Percentiles rank a stretch among this genome's conserved stretches.
phyloP scores from a whole-genome alignment of 2,797 vertebrate species.

The Psittacula derbiana region DNA sequence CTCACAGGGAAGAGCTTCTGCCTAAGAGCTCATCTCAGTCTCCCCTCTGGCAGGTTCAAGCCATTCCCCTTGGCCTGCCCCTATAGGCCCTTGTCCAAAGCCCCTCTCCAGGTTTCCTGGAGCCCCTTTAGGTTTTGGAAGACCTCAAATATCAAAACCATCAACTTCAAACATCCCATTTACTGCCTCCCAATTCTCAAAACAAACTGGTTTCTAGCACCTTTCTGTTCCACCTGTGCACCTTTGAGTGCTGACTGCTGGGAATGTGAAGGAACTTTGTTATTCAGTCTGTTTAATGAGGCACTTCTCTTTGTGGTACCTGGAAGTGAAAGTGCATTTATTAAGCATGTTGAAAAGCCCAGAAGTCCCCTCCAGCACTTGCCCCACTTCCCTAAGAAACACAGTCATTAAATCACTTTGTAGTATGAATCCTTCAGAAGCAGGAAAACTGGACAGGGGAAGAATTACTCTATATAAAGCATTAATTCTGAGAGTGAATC shows the following conservation, averaged over 20 bases:
- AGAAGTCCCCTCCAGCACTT: conserved; percentile 5
- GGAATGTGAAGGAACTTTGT: conserved; percentile 81
- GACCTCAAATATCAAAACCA: background rate
- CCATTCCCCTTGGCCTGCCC: background rate
- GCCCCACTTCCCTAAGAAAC: background rate
- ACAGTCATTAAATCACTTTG: background rate
- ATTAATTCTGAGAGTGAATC: background rate
- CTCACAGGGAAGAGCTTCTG: too few species aligned
- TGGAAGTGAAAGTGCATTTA: conserved; percentile 75
- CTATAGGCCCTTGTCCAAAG: background rate
- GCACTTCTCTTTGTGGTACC: conserved; percentile 86
- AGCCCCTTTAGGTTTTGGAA: background rate
- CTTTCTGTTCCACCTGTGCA: conserved; percentile 86
- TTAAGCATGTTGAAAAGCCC: background rate
- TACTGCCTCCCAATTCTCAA: background rate
- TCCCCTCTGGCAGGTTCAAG: background rate
- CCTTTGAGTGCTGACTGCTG: conserved; percentile 83
- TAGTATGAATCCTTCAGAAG: background rate
- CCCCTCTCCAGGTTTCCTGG: background rate
- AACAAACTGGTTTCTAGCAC: conserved; percentile 76
- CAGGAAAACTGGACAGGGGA: conserved; percentile 24
- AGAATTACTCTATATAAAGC: background rate
- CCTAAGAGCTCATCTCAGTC: too few species aligned
- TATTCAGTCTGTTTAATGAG: conserved; percentile 90
- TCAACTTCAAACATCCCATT: background rate